Conservation (phyloP, 2,113 vertebrate species). For the Bufo gargarizans region DNA sequence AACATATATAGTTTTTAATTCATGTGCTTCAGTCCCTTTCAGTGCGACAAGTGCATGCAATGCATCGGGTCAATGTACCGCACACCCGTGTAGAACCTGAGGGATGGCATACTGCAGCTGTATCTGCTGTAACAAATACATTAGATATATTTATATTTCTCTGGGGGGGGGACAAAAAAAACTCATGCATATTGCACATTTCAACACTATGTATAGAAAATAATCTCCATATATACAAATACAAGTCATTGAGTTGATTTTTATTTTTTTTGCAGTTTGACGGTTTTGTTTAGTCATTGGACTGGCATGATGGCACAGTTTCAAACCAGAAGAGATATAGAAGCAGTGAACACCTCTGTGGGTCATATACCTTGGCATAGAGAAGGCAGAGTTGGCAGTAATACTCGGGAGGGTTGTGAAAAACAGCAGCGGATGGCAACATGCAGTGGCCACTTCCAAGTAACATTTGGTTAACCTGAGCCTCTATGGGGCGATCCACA, state of each 20-base stretch:
- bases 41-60: not conserved
- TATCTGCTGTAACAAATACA: constrained; percentile 62
- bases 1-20: constrained; percentile 53
- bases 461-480: not conserved
- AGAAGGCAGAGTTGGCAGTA: constrained; percentile 49
- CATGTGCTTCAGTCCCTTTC: constrained; percentile 41
- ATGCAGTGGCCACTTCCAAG: not conserved
- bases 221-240: constrained; percentile 64
- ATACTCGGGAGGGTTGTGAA: not conserved
- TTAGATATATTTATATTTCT: constrained; percentile 62
- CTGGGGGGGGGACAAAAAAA: constrained; percentile 62
- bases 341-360: constrained; percentile 12
- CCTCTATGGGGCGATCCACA: not conserved
- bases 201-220: constrained; percentile 63
- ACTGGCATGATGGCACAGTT: constrained; percentile 53
- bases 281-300: constrained; percentile 11
- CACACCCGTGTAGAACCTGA: not conserved
- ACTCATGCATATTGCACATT: constrained; percentile 64
- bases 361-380: constrained; percentile 50
- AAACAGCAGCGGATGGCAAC: not conserved
- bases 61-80: constrained; percentile 1
- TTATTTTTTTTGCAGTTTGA: constrained; percentile 33
- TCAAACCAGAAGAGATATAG: constrained; percentile 3
- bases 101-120: constrained; percentile 29
- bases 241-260: constrained; percentile 51